Evolutionary conservation across 2,113 vertebrate genomes (phyloP).

Genomic region (Aythya baeri): DNA sequence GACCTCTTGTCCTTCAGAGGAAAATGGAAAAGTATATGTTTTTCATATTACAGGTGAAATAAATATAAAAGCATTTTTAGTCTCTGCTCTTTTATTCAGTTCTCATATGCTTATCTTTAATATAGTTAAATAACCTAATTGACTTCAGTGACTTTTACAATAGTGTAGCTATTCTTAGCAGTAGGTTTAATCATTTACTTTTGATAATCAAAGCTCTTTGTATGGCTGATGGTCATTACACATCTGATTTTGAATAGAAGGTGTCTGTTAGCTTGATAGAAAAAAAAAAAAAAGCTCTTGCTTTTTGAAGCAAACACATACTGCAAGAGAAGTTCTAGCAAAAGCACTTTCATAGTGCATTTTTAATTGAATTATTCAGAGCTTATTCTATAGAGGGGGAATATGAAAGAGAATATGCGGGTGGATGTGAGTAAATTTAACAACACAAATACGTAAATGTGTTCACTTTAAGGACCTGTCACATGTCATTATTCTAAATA

Average conservation of each 20-base stretch:
- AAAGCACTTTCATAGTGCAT: neutral
- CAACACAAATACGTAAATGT: neutral
- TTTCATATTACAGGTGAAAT: neutral
- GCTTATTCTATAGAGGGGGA: neutral
- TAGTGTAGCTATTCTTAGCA: neutral
- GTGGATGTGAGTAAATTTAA: neutral
- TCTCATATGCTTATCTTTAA: neutral
- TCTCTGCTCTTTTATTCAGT: neutral
- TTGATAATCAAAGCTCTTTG: neutral
- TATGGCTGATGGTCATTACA: neutral
- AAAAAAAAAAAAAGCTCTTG: neutral
- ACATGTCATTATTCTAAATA: neutral
- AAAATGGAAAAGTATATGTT: neutral
- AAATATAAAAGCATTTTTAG: neutral
- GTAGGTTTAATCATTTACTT: neutral
- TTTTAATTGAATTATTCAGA: neutral
- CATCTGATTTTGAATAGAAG: neutral
- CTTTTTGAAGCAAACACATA: neutral
- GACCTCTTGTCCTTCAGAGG: neutral
- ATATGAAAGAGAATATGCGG: neutral
- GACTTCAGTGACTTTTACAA: neutral
- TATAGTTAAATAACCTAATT: neutral
- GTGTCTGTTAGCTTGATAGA: neutral
- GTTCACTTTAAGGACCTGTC: neutral
- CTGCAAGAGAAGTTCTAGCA: neutral